Evolutionary conservation across 1,140 invertebrate genomes (phyloP), one percentile per base, ranked within the genome.

Genomic region (Drosophila trapezifrons): DNA sequence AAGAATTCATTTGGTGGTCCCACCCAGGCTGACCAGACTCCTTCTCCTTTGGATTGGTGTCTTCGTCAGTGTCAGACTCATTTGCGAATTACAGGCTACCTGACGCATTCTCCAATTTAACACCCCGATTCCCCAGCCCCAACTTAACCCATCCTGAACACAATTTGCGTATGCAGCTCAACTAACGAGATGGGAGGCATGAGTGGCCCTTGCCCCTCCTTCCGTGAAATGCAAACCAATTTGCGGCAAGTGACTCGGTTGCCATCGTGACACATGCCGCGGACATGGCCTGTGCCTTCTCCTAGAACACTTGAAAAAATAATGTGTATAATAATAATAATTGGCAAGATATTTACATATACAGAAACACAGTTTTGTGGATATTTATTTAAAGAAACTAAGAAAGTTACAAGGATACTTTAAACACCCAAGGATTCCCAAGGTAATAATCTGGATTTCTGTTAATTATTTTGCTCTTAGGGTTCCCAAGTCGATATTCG

Each of bases 201-300:
- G 10, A 54, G 18, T 54, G 51, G 51, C 13, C 38, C 27, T 15
- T 20, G 45, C 29, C n/a, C 18, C 32, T 46, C 32, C 45, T 35
- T 35, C 35, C 56, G 74, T 42, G 76, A 76, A 87, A 82, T 78
- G 83, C 84, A 87, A 87, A 89, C 84, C 84, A 87, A 87, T 89
- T 89, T 87, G 84, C 65, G 84, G 84, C 84, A 89, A 87, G 80
- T 89, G 84, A 86, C 84, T 80, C 37, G 72, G 83, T 69, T 84
- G 84, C 77, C 77, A 80, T 71, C 65, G 69, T 84, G 84, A 89
- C 80, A 78, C 85, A 89, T 87, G 80, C 84, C 67, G 46, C 49
- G 73, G 52, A 76, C 79, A 77, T 55, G 71, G 42, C 46, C 45
- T 47, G 29, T 38, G 37, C 64, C 52, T 64, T n/a, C 54, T 46